Evolutionary conservation across 2,888 invertebrate species (phyloP), one percentile per base, ranked within the genome.

Genomic region (Cremastinae sp.): DNA sequence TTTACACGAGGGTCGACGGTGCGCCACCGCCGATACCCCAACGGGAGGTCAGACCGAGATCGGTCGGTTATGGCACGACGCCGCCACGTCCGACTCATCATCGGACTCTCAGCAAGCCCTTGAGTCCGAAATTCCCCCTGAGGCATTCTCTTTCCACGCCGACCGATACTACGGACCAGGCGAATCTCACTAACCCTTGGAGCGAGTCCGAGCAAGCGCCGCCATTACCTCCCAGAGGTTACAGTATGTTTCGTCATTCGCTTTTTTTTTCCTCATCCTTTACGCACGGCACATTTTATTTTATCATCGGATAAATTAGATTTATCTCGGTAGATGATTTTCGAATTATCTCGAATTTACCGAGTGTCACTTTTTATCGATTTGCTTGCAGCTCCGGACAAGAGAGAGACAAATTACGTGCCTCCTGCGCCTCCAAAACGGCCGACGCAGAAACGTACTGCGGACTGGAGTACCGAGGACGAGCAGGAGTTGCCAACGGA

Each of bases 141-240:
- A 87, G 92, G 65, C 92, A 92, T 80, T 91, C 92, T 0, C 85
- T 92, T 84, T 90, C 91, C 3, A 92, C 92, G 3, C 91, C 92
- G 0, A 91, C 91, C 0, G 92, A 91, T 56, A 88, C 88, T 12
- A 79, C 79, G 1, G 88, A 88, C 14, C 41, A 41, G 81, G 78
- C 90, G 82, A 92, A 85, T 84, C 80, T 92, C 90, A 83, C 94
- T 87, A 90, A 90, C 85, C 89, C 92, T 80, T 89, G 94, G 94
- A 89, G 93, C 85, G 89, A 93, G 90, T 76, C 90, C 78, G 96
- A 96, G 0, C 96, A 96, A 14, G 89, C 89, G 0, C 88, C 89
- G 0, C 96, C 96, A 0, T 86, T 96, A 69, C 96, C 96, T 2
- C 96, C 96, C 0, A 91, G 96, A 75, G 95, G 95, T 5, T 41